A percentile compares a stretch with the other conserved stretches of the same genome.
phyloP scores from a whole-genome alignment of 2,888 invertebrate species.

The Phoenoteleia sp. region DNA sequence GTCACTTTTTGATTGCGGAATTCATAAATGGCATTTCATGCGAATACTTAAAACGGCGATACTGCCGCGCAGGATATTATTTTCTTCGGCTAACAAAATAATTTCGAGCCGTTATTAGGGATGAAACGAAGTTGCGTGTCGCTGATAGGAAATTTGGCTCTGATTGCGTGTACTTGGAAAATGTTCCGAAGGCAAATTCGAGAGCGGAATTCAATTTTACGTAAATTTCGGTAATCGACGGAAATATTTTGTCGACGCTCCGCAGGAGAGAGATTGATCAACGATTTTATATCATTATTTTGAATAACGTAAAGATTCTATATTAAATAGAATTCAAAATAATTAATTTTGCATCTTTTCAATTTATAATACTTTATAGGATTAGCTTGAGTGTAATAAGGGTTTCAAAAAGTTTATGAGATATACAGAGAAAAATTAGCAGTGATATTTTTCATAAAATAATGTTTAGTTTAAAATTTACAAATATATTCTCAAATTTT shows the following conservation, averaged over 20 bases:
- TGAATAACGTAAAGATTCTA: too few relatives aligned
- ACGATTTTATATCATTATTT: constrained; percentile 42
- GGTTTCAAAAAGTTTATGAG: too few relatives aligned
- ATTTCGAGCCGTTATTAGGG: constrained; percentile 46
- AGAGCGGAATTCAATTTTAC: constrained; percentile 50
- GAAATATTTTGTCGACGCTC: constrained; percentile 47
- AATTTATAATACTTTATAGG: too few relatives aligned
- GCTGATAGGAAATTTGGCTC: constrained; percentile 58
- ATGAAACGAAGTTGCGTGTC: constrained; percentile 57
- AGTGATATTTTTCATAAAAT: too few relatives aligned
- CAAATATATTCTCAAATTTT: too few relatives aligned
- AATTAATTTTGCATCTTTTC: too few relatives aligned
- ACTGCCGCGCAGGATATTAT: constrained; percentile 32
- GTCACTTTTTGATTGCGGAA: constrained; percentile 42
- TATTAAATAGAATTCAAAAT: too few relatives aligned
- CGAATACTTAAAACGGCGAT: constrained; percentile 35
- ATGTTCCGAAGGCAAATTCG: constrained; percentile 40
- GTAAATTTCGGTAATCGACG: constrained; percentile 52
- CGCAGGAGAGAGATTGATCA: constrained; percentile 35
- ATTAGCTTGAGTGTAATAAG: too few relatives aligned
- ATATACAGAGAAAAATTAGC: too few relatives aligned
- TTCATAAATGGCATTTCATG: constrained; percentile 54
- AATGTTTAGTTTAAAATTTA: too few relatives aligned
- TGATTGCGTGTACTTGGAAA: constrained; percentile 62
- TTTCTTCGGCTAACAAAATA: constrained; percentile 59